phyloP scores from a whole-genome alignment of 2,888 invertebrate genomes.

The Andricus curvator region DNA sequence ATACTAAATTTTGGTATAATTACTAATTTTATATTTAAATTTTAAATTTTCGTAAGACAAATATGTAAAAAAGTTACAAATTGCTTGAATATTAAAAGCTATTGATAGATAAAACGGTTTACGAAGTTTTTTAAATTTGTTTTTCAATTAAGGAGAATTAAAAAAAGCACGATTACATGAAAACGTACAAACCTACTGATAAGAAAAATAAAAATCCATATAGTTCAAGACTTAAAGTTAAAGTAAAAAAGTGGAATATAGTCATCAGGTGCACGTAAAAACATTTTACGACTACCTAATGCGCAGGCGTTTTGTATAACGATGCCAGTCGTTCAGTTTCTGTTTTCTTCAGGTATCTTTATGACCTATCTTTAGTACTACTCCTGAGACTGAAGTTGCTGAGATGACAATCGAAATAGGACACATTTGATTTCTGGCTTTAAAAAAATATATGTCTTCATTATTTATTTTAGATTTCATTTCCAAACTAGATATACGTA shows the following conservation, averaged over 20 bases:
- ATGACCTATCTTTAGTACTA: constrained; percentile 28
- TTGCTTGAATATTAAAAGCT: too few relatives aligned
- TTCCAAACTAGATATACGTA: neutral
- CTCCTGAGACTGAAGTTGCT: neutral
- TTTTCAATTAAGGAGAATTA: neutral
- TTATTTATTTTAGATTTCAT: neutral
- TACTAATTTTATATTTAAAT: too few relatives aligned
- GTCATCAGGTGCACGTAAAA: constrained; percentile 23
- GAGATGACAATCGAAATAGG: constrained; percentile 28
- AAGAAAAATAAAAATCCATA: neutral
- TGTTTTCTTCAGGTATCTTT: constrained; percentile 37
- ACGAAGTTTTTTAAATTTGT: neutral
- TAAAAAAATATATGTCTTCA: neutral
- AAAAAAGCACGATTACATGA: neutral
- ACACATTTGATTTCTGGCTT: constrained; percentile 3
- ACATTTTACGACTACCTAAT: constrained; percentile 17
- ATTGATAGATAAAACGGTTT: too few relatives aligned
- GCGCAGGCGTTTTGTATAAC: constrained; percentile 31
- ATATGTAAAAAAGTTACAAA: too few relatives aligned
- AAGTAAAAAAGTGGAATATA: constrained; percentile 7
- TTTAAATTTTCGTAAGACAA: too few relatives aligned
- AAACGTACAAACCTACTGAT: neutral
- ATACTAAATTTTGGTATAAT: too few relatives aligned
- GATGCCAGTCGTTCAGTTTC: constrained; percentile 31
- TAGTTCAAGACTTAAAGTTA: neutral